Percentiles rank a stretch among this genome's conserved stretches.
These are phyloP conservation scores for Drosophila paucipuncta DNA, from an alignment of 2,888 invertebrate genomes.

Conservation along the genomic window DNA sequence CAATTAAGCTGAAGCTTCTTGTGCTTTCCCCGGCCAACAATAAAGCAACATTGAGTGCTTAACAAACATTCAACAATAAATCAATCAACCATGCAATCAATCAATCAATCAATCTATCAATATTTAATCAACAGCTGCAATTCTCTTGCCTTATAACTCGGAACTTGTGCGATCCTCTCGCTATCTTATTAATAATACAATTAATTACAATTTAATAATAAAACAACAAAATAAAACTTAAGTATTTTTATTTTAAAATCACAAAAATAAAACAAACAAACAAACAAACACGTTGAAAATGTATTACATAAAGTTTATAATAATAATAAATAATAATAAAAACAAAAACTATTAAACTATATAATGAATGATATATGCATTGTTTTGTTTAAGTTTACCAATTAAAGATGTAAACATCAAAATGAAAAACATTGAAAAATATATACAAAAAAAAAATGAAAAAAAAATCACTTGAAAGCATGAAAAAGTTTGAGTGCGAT, in stretches of 20 bases:
- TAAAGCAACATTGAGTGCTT: conserved; percentile 24
- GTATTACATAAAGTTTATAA: conserved; percentile 75
- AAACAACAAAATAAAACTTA: conserved; percentile 48
- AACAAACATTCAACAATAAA: conserved; percentile 21
- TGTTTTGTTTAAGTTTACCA: conserved; percentile 80
- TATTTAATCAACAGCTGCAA: conserved; percentile 63
- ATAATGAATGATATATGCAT: conserved; percentile 63
- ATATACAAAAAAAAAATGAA: conserved; percentile 12
- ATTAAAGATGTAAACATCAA: conserved; percentile 49
- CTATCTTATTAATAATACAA: conserved; percentile 64
- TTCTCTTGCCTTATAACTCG: conserved; percentile 69
- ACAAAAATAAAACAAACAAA: conserved; percentile 35
- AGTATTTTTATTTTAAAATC: conserved; percentile 76
- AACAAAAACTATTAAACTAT: conserved; percentile 60
- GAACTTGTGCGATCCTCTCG: conserved; percentile 54
- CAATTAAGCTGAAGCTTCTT: conserved; percentile 76
- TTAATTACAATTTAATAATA: conserved; percentile 73
- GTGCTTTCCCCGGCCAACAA: conserved; percentile 58
- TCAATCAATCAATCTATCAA: conserved; percentile 26
- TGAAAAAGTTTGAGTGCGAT: conserved; percentile 48
- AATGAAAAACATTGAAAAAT: conserved; percentile 29
- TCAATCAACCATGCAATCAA: conserved; percentile 27
- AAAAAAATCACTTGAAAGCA: conserved; percentile 23
- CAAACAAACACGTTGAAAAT: conserved; percentile 73
- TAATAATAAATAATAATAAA: conserved; percentile 52